A percentile compares a stretch with the other conserved stretches of the same genome.
These are phyloP conservation scores for Crocallis elinguaria DNA, from an alignment of 2,888 invertebrate species.

Conservation along the genomic window DNA sequence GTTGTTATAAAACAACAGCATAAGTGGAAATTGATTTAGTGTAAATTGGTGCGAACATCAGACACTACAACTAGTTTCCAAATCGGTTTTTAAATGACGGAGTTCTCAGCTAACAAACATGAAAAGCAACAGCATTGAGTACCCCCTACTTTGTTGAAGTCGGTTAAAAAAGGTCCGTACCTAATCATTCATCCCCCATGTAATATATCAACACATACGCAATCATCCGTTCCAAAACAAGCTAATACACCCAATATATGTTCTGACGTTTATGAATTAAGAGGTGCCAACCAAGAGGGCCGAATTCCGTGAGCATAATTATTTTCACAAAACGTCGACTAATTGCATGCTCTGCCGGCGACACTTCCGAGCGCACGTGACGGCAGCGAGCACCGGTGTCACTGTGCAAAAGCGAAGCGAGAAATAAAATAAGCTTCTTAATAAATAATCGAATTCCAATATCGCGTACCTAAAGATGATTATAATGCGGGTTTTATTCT, in stretches of 20 bases:
- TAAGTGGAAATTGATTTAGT: too few relatives aligned
- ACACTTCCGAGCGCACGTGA: constrained; percentile 69
- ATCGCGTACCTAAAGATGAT: background rate
- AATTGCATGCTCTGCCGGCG: constrained; percentile 77
- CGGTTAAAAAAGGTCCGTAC: too few relatives aligned
- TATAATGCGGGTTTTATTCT: too few relatives aligned
- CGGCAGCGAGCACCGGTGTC: constrained; percentile 43
- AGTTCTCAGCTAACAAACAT: too few relatives aligned
- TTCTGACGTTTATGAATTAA: constrained; percentile 54
- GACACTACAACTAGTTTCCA: too few relatives aligned
- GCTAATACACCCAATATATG: constrained; percentile 39
- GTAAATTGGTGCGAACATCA: too few relatives aligned
- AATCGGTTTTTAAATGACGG: too few relatives aligned
- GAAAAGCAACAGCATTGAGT: too few relatives aligned
- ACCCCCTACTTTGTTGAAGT: too few relatives aligned
- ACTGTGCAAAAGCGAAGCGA: constrained; percentile 41
- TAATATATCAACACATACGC: background rate
- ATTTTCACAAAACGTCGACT: constrained; percentile 77
- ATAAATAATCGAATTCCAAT: background rate
- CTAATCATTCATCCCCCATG: too few relatives aligned
- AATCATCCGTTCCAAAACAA: constrained; percentile 1
- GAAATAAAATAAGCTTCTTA: background rate
- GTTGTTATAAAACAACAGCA: too few relatives aligned
- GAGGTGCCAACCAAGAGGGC: constrained; percentile 57
- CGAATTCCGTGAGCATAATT: constrained; percentile 68